Conservation (phyloP, 2,888 invertebrate species). For the Mesoligia furuncula region DNA sequence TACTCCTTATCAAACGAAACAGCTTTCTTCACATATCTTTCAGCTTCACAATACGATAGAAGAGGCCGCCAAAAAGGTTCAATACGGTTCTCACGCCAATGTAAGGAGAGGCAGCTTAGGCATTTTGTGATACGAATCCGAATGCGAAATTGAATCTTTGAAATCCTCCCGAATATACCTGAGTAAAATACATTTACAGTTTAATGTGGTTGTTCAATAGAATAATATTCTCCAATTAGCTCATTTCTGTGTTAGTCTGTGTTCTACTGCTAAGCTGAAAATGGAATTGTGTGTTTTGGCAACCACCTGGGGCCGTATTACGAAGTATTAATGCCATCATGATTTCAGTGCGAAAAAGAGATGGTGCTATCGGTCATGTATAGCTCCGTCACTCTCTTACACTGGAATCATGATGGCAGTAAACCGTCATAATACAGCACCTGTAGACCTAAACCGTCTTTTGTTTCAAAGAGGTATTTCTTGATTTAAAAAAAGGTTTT, state of each 20-base stretch:
- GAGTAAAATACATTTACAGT: conserved; percentile 51
- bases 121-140: conserved; percentile 54
- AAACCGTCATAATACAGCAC: too few relatives aligned
- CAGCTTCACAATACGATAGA: conserved; percentile 49
- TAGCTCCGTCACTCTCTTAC: too few relatives aligned
- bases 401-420: too few relatives aligned
- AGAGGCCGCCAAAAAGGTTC: conserved; percentile 62
- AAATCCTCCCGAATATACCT: conserved; percentile 42
- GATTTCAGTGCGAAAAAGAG: too few relatives aligned
- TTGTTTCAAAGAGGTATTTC: conserved; percentile 35
- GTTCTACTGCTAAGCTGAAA: conserved; percentile 31
- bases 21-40: conserved; percentile 49
- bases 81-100: conserved; percentile 38
- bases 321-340: too few relatives aligned
- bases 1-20: conserved; percentile 45
- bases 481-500: conserved; percentile 52
- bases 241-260: conserved; percentile 27
- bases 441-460: conserved; percentile 28
- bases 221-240: conserved; percentile 35
- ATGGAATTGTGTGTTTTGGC: conserved; percentile 39
- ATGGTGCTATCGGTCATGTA: too few relatives aligned
- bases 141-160: conserved; percentile 61
- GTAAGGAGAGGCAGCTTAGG: conserved; percentile 47
- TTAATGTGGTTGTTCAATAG: conserved; percentile 37
- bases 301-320: too few relatives aligned